These are phyloP conservation scores for Leptinotarsa lineolata DNA, from an alignment of 1,140 invertebrate species.

Conservation along the genomic window DNA sequence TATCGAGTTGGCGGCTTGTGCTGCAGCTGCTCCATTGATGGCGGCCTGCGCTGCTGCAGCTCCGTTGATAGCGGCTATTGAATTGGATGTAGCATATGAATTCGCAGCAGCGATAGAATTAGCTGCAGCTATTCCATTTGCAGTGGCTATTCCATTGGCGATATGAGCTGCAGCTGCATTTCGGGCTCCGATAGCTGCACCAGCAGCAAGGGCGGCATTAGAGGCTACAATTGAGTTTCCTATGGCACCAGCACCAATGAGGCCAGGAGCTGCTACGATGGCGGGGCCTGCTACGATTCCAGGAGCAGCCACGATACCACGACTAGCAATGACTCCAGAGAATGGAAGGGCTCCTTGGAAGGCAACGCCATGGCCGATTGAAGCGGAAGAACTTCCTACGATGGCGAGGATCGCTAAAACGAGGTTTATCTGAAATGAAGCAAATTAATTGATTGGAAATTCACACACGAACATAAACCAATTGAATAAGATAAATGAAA, in stretches of 20 bases:
- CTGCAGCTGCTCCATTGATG: constrained; percentile 8
- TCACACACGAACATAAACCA: too few relatives aligned
- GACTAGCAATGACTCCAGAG: not conserved
- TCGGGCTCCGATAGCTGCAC: not conserved
- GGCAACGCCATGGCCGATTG: not conserved
- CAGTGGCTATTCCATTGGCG: not conserved
- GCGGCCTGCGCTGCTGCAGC: not conserved
- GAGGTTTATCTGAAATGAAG: not conserved
- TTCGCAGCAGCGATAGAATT: not conserved
- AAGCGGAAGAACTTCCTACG: not conserved
- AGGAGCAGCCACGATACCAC: not conserved
- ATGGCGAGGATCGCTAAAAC: not conserved
- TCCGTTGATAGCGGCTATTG: not conserved
- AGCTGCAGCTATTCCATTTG: not conserved
- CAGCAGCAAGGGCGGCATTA: not conserved
- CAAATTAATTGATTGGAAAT: too few relatives aligned
- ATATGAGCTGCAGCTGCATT: not conserved
- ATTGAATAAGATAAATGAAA: too few relatives aligned
- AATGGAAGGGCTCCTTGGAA: not conserved
- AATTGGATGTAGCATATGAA: not conserved
- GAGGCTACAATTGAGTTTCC: not conserved
- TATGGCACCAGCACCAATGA: not conserved
- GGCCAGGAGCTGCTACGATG: not conserved
- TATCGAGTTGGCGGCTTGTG: not conserved
- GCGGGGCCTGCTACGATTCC: constrained; percentile 1